Evolutionary conservation across 2,888 invertebrate genomes (phyloP).

Genomic region (Mantis religiosa): DNA sequence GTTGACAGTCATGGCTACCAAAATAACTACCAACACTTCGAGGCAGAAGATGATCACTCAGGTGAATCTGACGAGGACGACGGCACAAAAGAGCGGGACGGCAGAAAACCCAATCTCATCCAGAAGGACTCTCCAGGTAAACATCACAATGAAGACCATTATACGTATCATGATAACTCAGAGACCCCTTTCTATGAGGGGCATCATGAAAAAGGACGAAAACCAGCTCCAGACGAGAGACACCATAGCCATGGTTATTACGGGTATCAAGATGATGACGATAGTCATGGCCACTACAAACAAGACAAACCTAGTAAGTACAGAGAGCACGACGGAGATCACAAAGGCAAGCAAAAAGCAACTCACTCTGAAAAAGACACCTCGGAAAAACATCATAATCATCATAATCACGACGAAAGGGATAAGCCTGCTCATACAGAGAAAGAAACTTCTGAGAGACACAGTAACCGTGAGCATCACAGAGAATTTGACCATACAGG

Average conservation of each 20-base stretch:
- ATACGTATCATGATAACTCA: no score
- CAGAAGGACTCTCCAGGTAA: no score
- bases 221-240: neutral
- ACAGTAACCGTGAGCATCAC: neutral
- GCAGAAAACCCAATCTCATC: no score
- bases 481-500: neutral
- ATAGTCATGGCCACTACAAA: neutral
- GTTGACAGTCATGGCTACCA: neutral
- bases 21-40: neutral
- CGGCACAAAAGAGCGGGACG: no score
- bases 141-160: no score
- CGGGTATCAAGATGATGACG: neutral
- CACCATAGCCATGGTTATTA: neutral
- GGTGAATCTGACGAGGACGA: no score
- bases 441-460: neutral
- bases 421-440: neutral
- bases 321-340: neutral
- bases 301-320: neutral
- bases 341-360: neutral
- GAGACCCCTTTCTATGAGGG: no score
- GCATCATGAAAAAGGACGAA: neutral
- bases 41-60: neutral
- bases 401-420: neutral
- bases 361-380: neutral
- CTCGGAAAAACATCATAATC: neutral